Base-by-base conservation (phyloP, 2,113 vertebrate species). In the Carettochelys insculpta region DNA sequence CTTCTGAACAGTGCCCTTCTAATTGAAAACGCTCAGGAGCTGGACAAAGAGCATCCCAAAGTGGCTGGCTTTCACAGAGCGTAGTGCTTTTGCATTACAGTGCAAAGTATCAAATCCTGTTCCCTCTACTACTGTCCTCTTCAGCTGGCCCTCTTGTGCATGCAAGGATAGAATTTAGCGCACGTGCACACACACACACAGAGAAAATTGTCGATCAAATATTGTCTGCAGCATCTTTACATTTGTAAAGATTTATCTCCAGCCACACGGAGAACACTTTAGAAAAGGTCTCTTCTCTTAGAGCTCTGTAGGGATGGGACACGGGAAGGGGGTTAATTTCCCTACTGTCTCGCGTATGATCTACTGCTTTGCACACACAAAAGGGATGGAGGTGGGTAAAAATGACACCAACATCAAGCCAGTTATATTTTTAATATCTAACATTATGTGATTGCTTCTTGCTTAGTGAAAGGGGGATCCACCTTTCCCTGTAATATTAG, bases 11-110 rank as follows among this genome's bases (percentile, higher is more conserved):
- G 34, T 80, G 73, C 34, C 4, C 27, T 85, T 68, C 77, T n/a
- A 77, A 3, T 0, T 3, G 17, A 25, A 81, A 81, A 31, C 77
- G 5, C 54, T 43, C 41, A 14, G 85, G 86, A 10, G 51, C 34
- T 9, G 38, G 34, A 4, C n/a, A 58, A 24, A 0, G 0, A 34
- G 17, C 0, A 0, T 11, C 53, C 27, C 2, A 24, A 58, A 51
- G 65, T 8, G 34, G 50, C 25, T 86, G 38, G 54, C 0, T 73
- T 45, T 43, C 71, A 75, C 4, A 0, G 47, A 47, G n/a, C n/a
- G 3, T n/a, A 22, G n/a, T 51, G 13, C 50, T 83, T 82, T 45
- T 38, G 71, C 77, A 27, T 51, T 12, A 6, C 6, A 85, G 43
- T 53, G 45, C 7, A 20, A 34, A 0, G 0, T 6, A 1, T 11